Percentiles rank a stretch among this genome's conserved stretches.
Conservation (phyloP, 2,888 invertebrate genomes). For the Drosophila austrosaltans region DNA sequence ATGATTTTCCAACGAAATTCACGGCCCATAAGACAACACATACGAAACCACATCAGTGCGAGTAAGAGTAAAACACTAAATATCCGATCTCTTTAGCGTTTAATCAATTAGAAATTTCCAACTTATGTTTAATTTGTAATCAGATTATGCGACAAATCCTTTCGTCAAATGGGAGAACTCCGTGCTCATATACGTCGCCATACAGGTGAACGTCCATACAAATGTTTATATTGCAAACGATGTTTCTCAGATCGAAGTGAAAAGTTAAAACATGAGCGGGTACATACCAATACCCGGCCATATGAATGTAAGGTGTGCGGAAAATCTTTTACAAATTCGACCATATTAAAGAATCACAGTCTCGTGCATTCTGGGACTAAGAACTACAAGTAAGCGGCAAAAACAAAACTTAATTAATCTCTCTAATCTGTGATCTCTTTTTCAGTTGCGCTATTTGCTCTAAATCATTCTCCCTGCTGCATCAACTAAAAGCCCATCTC, state of each 20-base stretch:
- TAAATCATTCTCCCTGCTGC: slow-evolving; percentile 80
- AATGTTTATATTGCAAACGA: slow-evolving; percentile 78
- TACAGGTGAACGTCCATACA: slow-evolving; percentile 82
- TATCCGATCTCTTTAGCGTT: neutral
- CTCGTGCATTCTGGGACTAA: slow-evolving; percentile 67
- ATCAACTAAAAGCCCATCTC: slow-evolving; percentile 81
- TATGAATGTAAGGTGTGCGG: slow-evolving; percentile 78
- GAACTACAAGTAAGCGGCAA: slow-evolving; percentile 56
- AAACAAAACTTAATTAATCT: neutral
- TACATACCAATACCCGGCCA: slow-evolving; percentile 81
- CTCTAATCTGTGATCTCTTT: neutral
- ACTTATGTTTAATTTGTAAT: neutral
- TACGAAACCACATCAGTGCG: slow-evolving; percentile 81
- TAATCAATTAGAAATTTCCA: neutral
- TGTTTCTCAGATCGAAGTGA: slow-evolving; percentile 70
- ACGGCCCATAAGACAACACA: slow-evolving; percentile 79
- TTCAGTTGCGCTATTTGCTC: slow-evolving; percentile 76
- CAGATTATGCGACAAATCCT: slow-evolving; percentile 79
- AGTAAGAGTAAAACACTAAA: slow-evolving; percentile 62
- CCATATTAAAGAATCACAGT: slow-evolving; percentile 79
- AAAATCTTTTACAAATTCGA: slow-evolving; percentile 79
- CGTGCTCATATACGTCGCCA: slow-evolving; percentile 83
- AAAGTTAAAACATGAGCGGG: slow-evolving; percentile 65
- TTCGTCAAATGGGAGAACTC: slow-evolving; percentile 80
- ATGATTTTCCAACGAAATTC: slow-evolving; percentile 76